A percentile compares a stretch with the other conserved stretches of the same genome.
Conservation (phyloP, 35 echinoderm and acorn worm genomes). For the Nesometra sesokonis region DNA sequence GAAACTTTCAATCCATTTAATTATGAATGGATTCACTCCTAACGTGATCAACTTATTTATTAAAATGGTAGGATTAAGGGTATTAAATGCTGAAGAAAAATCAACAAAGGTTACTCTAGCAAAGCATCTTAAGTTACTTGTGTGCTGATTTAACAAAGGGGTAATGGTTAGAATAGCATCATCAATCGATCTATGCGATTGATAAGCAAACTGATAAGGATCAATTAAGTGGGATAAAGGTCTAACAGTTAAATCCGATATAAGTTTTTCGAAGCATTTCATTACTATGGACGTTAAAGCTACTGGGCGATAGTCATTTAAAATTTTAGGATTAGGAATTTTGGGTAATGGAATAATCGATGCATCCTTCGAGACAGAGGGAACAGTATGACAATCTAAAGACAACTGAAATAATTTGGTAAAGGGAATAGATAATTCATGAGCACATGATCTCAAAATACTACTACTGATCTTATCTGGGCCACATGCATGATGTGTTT, state of each 20-base stretch:
- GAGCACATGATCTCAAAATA: slow-evolving; percentile 1
- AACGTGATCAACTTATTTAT: too few species aligned
- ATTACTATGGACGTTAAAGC: slow-evolving; percentile 25
- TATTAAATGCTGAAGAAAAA: too few species aligned
- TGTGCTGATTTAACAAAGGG: too few species aligned
- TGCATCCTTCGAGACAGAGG: slow-evolving; percentile 1
- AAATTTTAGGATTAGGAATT: not conserved
- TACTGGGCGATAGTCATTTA: slow-evolving; percentile 26
- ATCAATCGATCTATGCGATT: not conserved
- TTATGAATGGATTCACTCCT: too few species aligned
- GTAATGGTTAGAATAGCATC: too few species aligned
- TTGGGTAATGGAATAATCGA: slow-evolving; percentile 18
- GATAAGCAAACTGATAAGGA: slow-evolving; percentile 4
- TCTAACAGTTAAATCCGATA: not conserved
- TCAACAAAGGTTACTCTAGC: too few species aligned
- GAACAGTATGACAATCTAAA: not conserved
- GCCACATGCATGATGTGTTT: slow-evolving; percentile 8
- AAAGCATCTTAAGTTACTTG: too few species aligned
- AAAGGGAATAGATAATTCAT: not conserved
- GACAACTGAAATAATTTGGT: slow-evolving; percentile 16
- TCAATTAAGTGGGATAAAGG: not conserved
- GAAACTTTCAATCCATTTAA: too few species aligned
- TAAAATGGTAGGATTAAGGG: too few species aligned
- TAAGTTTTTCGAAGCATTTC: slow-evolving; percentile 22
- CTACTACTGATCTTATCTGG: slow-evolving; percentile 17